phyloP scores from a whole-genome alignment of 2,113 vertebrate species.

The Leptosomus discolor region DNA sequence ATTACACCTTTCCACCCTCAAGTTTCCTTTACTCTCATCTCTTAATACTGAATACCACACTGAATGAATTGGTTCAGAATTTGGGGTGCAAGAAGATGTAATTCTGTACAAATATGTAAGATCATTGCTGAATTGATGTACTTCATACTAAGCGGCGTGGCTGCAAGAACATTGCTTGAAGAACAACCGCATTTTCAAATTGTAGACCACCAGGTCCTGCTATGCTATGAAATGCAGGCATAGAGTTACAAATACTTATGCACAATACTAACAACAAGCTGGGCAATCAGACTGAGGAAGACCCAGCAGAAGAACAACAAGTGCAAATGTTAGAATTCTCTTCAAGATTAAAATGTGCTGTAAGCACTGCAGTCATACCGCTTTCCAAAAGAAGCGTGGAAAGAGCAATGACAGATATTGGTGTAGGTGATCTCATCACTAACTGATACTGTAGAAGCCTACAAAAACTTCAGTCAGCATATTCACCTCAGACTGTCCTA shows the following conservation, averaged over 20 bases:
- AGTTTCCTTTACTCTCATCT: background rate
- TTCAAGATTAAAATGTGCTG: background rate
- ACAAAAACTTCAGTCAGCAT: background rate
- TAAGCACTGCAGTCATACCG: background rate
- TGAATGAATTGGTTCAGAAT: background rate
- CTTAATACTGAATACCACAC: background rate
- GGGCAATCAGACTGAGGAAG: background rate
- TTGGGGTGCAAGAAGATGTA: background rate
- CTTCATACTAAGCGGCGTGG: background rate
- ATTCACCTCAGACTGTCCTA: background rate
- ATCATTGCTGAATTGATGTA: background rate
- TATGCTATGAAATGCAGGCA: background rate
- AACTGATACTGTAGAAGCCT: background rate
- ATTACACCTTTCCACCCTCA: background rate
- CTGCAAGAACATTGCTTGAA: background rate
- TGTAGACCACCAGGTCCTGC: background rate
- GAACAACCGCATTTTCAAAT: background rate
- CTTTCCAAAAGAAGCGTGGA: accelerated
- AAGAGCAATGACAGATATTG: background rate
- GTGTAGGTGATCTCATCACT: background rate
- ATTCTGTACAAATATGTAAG: background rate
- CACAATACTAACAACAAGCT: background rate
- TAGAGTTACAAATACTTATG: background rate
- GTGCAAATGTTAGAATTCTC: background rate
- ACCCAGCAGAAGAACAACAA: background rate